Conservation (phyloP, 2,888 invertebrate species). For the Phragmatobia fuliginosa region DNA sequence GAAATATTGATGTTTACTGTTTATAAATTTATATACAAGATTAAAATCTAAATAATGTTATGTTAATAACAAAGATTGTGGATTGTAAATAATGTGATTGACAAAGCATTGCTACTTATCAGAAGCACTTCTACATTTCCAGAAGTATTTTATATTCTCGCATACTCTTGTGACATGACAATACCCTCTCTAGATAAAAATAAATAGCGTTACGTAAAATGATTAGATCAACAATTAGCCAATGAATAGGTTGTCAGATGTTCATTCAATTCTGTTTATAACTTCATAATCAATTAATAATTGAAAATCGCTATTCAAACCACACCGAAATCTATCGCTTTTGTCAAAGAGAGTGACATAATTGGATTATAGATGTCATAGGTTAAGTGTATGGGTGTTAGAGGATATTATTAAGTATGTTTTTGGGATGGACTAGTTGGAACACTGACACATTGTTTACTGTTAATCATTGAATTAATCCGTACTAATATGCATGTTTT, state of each 20-base stretch:
- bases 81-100: conserved; percentile 3
- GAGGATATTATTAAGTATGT: background rate
- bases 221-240: background rate
- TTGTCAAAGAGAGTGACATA: background rate
- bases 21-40: background rate
- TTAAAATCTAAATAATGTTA: background rate
- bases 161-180: conserved; percentile 24
- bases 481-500: too few species aligned
- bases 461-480: background rate
- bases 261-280: background rate
- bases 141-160: conserved; percentile 23
- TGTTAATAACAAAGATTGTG: background rate
- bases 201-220: conserved; percentile 16
- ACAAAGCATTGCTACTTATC: background rate
- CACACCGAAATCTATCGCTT: background rate
- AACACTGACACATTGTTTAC: background rate
- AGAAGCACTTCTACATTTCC: conserved; percentile 21
- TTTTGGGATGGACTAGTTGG: background rate
- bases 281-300: background rate
- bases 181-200: conserved; percentile 21
- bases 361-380: background rate
- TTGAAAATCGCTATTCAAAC: background rate
- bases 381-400: background rate
- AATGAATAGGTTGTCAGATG: background rate
- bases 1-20: background rate